Evolutionary conservation across 2,113 vertebrate species (phyloP), one percentile per base, ranked within the genome.

Genomic region (Piprites chloris): DNA sequence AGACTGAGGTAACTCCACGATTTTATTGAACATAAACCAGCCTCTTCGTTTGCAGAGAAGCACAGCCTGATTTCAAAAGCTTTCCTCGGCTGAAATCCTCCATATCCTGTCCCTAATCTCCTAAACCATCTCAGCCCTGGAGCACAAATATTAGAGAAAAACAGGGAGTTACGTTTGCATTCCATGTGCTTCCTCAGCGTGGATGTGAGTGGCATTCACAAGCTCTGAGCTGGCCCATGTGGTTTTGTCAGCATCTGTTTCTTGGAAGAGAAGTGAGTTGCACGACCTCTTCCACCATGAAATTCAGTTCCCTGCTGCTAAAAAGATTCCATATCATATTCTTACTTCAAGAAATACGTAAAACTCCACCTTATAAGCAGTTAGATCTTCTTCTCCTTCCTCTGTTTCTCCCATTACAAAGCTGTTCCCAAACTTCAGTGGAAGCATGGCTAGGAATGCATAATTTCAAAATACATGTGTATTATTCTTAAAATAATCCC

Each of bases 51-150:
- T 80, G 14, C 55, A 55, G 68, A 71, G 75, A 87, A 19, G 23
- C 53, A 27, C 49, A 75, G 66, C 26, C 59, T 86, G 79, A 81
- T 82, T 80, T 94, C 81, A 77, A 94, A 94, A 84, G 68, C 42
- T 66, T 63, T 73, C 37, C 42, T 89, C 33, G 39, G 75, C 61
- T 96, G 81, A 96, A 95, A 74, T 85, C 85, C 56, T 93, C 90
- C 89, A 94, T 95, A 93, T 93, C 92, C 93, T 95, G 90, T 28
- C 65, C 65, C 33, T 95, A 92, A 96, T 96, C 83, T 86, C 74
- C 63, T 73, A 83, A 95, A 4, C 23, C 61, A 68, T 80, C 84
- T 79, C 46, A 83, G 8, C 65, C 94, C 90, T 46, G 42, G 37
- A 84, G 88, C 92, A 69, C 52, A 93, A 96, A 80, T 75, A 89